Evolutionary conservation across 2,113 vertebrate species (phyloP), one percentile per base, ranked within the genome.

Genomic region (Opisthocomus hoazin): DNA sequence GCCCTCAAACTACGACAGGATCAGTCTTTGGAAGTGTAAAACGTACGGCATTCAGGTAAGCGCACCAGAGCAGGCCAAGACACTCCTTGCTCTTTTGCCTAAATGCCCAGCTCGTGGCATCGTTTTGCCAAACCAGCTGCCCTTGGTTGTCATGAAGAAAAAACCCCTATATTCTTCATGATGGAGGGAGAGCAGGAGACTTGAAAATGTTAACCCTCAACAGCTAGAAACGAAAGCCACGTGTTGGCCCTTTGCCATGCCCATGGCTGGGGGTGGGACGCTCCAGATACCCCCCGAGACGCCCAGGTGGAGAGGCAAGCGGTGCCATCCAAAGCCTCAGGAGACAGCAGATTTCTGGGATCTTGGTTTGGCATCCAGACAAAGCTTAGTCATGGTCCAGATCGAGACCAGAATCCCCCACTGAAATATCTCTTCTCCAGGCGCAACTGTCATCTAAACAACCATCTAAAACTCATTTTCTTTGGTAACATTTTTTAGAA

Each of bases 401-500:
- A 78, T 57, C 2, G 0, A 83, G 77, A 91, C 76, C 36, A 70
- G 56, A 79, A 71, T 30, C 30, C 37, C 12, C 36, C 2, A 3
- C 18, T 51, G 46, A 73, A 81, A 73, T 60, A 71, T 61, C 54
- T 61, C 68, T 78, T 93, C 76, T 84, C 30, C 53, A 84, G 79
- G 43, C 64, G 81, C 39, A 89, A 86, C 64, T 80, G 70, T 30
- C 76, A 50, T 71, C 51, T 71, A 84, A 90, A 92, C 60, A 81
- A 64, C 34, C 10, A 90, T 63, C 63, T 74, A 92, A 87, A 88
- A 0, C 21, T 21, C 57, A 83, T 85, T 90, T 94, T 93, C 71
- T 90, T 74, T 92, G 68, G 60, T 64, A 90, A 93, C 12, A 39
- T 43, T 90, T 94, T 91, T 93, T 73, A 79, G 70, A 12, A 84